Percentiles rank a stretch among this genome's conserved stretches.
phyloP scores from a whole-genome alignment of 53 echinoderm and acorn worm genomes.

The Holothuria leucospilota region DNA sequence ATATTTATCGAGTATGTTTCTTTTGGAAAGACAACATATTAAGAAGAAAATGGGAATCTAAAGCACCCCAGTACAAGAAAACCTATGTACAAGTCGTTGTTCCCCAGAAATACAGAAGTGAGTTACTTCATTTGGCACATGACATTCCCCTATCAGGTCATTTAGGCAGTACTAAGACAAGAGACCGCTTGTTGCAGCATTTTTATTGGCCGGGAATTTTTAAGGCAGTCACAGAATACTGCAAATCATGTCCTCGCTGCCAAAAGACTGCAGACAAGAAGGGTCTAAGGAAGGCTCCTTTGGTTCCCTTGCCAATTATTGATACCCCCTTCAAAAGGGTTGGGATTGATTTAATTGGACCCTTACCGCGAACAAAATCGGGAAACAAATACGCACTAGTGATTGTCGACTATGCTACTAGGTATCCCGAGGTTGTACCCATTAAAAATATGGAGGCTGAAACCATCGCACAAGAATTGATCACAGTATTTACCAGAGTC shows the following conservation, averaged over 20 bases:
- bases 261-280: background rate
- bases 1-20: background rate
- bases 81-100: background rate
- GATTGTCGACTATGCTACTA: constrained; percentile 45
- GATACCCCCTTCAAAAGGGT: constrained; percentile 44
- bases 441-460: constrained; percentile 6
- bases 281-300: background rate
- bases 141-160: background rate
- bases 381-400: constrained; percentile 38
- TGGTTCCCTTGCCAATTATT: constrained; percentile 20
- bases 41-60: background rate
- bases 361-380: background rate
- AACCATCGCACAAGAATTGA: constrained; percentile 32
- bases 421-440: constrained; percentile 32
- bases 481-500: constrained; percentile 30
- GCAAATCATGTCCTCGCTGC: constrained; percentile 35
- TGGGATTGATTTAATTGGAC: constrained; percentile 42
- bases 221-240: background rate
- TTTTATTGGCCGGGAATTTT: constrained; percentile 46
- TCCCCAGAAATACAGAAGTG: background rate
- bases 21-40: constrained; percentile 10
- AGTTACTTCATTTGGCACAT: constrained; percentile 26
- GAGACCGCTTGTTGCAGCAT: background rate
- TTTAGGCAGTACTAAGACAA: constrained; percentile 26
- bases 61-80: no score